These are phyloP conservation scores for Sphaerodactylus townsendi DNA, from an alignment of 2,113 vertebrate species.

Conservation along the genomic window DNA sequence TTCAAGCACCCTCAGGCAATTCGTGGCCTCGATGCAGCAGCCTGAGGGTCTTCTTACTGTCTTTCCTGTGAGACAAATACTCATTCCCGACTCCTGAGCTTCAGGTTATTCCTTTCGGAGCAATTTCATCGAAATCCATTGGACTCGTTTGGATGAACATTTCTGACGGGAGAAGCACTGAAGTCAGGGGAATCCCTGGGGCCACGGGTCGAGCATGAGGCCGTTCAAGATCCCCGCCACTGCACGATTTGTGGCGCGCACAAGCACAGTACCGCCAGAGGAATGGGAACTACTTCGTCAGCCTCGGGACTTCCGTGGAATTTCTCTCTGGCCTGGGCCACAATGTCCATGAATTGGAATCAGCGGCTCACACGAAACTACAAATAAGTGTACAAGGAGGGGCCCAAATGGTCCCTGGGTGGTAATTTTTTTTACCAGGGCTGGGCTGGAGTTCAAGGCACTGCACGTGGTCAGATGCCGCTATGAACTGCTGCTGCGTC, in stretches of 20 bases:
- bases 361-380: neutral
- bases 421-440: too few species aligned
- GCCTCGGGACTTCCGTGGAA: neutral
- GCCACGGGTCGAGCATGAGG: neutral
- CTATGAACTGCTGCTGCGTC: too few species aligned
- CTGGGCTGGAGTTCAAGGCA: too few species aligned
- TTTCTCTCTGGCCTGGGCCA: too few species aligned
- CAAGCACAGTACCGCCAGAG: neutral
- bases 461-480: too few species aligned
- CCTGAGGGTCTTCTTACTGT: too few species aligned
- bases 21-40: too few species aligned
- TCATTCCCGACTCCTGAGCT: accelerated
- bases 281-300: neutral
- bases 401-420: too few species aligned
- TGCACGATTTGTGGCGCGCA: neutral
- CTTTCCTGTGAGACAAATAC: too few species aligned
- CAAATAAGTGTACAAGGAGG: too few species aligned
- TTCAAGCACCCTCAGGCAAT: too few species aligned
- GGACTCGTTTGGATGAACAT: neutral
- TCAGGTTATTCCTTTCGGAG: neutral
- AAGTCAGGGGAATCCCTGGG: neutral
- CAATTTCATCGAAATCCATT: neutral
- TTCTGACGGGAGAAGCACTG: neutral
- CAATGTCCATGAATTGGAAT: neutral
- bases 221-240: neutral